phyloP scores from a whole-genome alignment of 2,888 invertebrate genomes.

The Seira musarum region DNA sequence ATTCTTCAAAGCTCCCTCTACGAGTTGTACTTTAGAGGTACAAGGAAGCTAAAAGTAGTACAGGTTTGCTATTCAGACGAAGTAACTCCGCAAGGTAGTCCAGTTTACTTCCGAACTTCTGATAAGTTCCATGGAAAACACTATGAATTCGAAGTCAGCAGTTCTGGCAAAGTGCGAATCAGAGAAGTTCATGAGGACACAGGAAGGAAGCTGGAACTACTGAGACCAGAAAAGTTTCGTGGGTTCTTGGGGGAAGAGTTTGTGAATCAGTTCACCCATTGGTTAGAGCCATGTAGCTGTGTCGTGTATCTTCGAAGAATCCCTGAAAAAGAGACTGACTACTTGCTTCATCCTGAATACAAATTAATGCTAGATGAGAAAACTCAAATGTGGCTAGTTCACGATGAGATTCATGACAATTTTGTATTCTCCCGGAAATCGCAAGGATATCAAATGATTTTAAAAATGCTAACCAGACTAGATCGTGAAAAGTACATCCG shows the following conservation, averaged over 20 bases:
- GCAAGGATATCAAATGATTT: constrained; percentile 7
- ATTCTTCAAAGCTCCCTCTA: constrained; percentile 20
- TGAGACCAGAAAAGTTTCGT: constrained; percentile 11
- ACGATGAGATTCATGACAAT: constrained; percentile 10
- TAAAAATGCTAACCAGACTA: constrained; percentile 15
- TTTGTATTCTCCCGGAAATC: constrained; percentile 36
- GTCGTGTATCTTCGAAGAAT: constrained; percentile 23
- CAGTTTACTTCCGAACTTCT: constrained; percentile 20
- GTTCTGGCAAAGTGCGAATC: not conserved
- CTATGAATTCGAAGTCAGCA: constrained; percentile 27
- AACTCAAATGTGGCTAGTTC: constrained; percentile 2
- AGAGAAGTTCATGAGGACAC: constrained; percentile 23
- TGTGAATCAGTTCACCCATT: constrained; percentile 37
- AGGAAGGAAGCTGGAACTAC: not conserved
- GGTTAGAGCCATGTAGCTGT: constrained; percentile 24
- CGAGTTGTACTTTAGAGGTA: constrained; percentile 23
- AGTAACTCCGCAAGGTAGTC: too few species aligned
- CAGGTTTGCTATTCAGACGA: not conserved
- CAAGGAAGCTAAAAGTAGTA: constrained; percentile 22
- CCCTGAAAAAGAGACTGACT: constrained; percentile 12
- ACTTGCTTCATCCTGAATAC: constrained; percentile 13
- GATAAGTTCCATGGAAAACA: constrained; percentile 39
- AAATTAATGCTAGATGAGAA: constrained; percentile 7
- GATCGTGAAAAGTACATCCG: constrained; percentile 30
- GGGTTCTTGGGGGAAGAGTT: constrained; percentile 10